These are phyloP conservation scores for Pseudococcus viburni DNA, from an alignment of 2,888 invertebrate genomes.

Conservation along the genomic window DNA sequence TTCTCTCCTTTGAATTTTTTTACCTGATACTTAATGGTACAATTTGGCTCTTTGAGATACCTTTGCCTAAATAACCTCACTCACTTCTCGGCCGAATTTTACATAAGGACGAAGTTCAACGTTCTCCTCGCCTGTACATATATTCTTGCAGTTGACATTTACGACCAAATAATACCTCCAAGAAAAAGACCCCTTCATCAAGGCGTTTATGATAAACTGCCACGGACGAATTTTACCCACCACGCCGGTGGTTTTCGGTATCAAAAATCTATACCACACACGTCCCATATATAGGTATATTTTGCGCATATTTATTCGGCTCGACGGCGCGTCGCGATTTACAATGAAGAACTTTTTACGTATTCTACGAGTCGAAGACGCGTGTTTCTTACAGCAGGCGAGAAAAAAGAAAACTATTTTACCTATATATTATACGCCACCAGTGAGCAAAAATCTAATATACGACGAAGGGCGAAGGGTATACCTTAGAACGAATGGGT, in stretches of 20 bases:
- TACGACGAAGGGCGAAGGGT: background rate
- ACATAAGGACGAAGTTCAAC: too few species aligned
- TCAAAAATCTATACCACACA: too few species aligned
- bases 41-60: too few species aligned
- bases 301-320: background rate
- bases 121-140: background rate
- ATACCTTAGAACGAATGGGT: background rate
- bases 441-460: background rate
- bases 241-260: too few species aligned
- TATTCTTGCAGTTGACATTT: background rate
- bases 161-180: background rate
- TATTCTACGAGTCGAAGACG: background rate
- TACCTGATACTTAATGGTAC: too few species aligned
- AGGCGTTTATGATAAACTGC: too few species aligned
- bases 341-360: constrained; percentile 13
- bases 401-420: background rate
- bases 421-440: background rate
- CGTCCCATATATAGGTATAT: background rate
- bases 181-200: background rate
- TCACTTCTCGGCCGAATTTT: too few species aligned
- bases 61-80: too few species aligned
- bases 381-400: background rate
- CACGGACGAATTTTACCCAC: too few species aligned
- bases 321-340: background rate
- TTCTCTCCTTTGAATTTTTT: too few species aligned